Evolutionary conservation across 2,113 vertebrate species (phyloP), one percentile per base, ranked within the genome.

Genomic region (Callionymus lyra): DNA sequence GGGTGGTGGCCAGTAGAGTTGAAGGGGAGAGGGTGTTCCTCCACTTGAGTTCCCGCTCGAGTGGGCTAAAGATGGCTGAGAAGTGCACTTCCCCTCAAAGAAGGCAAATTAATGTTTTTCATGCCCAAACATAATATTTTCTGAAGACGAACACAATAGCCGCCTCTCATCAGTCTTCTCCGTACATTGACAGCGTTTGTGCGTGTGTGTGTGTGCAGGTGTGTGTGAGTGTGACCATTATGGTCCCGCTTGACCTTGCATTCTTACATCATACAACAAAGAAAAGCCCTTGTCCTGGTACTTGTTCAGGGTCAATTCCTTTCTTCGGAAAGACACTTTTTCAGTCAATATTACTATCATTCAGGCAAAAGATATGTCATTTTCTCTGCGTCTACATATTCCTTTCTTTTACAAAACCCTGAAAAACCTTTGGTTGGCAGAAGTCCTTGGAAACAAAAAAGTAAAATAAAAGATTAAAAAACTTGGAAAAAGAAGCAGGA

Each of bases 31-130:
- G 57, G 46, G 50, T 33, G 49, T 11, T 3, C 15, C 16, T 43
- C 59, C 59, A 74, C 70, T 72, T 65, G 47, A 79, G 39, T 72
- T 68, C 38, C 34, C 38, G 18, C 50, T 82, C 43, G 72, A 86
- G 76, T 81, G 74, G 60, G 21, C 57, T 79, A 59, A 73, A 73
- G 70, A 82, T 82, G 70, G 47, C 63, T 57, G 56, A 77, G 50
- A 70, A 84, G 77, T 68, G 74, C 76, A 72, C 84, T 82, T 74
- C 56, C 38, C 50, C 45, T 63, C 47, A 71, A 78, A 80, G 68
- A 70, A 69, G 63, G 59, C 73, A 81, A 83, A 85, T 84, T 79
- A 77, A 81, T 83, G 82, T 85, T 82, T 72, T 54, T 83, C 74
- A 81, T 68, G 69, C 57, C 69, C 74, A 79, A 84, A 75, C 72